Evolutionary conservation across 2,888 invertebrate species (phyloP).

Genomic region (Cryptophagus acutangulus): DNA sequence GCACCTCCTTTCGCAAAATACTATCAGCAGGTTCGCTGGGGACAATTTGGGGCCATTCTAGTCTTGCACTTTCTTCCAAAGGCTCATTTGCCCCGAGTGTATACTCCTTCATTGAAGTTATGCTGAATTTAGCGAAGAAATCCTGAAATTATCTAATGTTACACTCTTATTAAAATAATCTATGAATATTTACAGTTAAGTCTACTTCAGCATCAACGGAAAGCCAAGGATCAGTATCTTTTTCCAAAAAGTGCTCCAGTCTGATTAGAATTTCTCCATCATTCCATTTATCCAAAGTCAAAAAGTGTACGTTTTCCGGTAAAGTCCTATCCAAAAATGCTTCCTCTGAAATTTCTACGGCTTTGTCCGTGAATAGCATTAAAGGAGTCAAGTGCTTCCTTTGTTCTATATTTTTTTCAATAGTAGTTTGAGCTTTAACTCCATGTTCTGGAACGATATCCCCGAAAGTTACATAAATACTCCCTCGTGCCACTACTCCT

Average conservation of each 20-base stretch:
- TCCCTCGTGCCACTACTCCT: conserved; percentile 65
- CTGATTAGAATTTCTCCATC: conserved; percentile 56
- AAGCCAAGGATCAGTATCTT: conserved; percentile 23
- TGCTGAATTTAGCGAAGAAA: conserved; percentile 39
- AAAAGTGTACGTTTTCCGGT: conserved; percentile 65
- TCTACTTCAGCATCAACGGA: conserved; percentile 54
- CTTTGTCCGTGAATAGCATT: conserved; percentile 33
- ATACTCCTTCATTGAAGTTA: conserved; percentile 40
- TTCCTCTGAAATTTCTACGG: conserved; percentile 62
- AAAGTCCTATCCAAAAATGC: conserved; percentile 47
- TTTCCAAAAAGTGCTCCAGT: conserved; percentile 63
- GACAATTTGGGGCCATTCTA: conserved; percentile 18
- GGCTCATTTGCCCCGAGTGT: conserved; percentile 48
- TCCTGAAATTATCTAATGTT: too few relatives aligned
- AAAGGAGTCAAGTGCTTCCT: conserved; percentile 55
- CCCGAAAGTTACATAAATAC: conserved; percentile 30
- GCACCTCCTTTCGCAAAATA: conserved; percentile 1
- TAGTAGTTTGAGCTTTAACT: conserved; percentile 30
- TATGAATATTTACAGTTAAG: conserved; percentile 43
- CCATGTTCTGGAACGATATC: conserved; percentile 8
- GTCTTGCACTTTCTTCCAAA: conserved; percentile 48
- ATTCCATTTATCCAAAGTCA: conserved; percentile 74
- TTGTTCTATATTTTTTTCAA: conserved; percentile 47
- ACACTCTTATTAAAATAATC: too few relatives aligned
- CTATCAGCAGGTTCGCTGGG: conserved; percentile 16